Base-by-base conservation (phyloP, 1,140 invertebrate species). In the Nebria ingens region DNA sequence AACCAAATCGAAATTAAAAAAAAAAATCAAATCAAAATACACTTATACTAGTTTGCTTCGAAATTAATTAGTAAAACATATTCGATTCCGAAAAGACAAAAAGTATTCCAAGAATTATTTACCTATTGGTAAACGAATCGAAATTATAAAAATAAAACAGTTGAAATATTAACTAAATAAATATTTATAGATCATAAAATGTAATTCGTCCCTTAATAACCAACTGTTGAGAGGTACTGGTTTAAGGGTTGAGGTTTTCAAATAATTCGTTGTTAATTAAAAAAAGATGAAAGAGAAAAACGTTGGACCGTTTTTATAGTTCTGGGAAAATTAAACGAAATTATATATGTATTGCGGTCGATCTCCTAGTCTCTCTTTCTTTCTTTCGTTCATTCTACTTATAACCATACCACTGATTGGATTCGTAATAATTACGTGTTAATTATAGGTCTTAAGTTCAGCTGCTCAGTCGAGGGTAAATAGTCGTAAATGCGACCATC, bases 341-440 rank as follows among this genome's bases (percentile, higher is more conserved):
- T 45, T 45, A 45, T 45, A 9, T 45, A 45, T 45, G 40, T 45
- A 45, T 45, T 45, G 15, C 40, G 17, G 40, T 9, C 40, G 40
- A 45, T 45, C 40, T 45, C 25, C 6, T 34, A 17, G 40, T 6
- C 40, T 45, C 9, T n/a, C n/a, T n/a, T n/a, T n/a, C n/a, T n/a
- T n/a, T n/a, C n/a, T n/a, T n/a, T n/a, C n/a, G n/a, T n/a, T n/a
- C n/a, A n/a, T n/a, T n/a, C n/a, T n/a, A n/a, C n/a, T n/a, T n/a
- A n/a, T n/a, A n/a, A n/a, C n/a, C n/a, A n/a, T n/a, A n/a, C 3
- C 15, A 45, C 40, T 45, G 40, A 45, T 45, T 45, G 40, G 40
- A 45, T 45, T 45, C 40, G 40, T 45, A 45, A 45, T 45, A 45
- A 45, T 45, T 45, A 45, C 40, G 40, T 45, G 40, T 45, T 45